Conservation (phyloP, 2,113 vertebrate species). For the Hippoglossus stenolepis region DNA sequence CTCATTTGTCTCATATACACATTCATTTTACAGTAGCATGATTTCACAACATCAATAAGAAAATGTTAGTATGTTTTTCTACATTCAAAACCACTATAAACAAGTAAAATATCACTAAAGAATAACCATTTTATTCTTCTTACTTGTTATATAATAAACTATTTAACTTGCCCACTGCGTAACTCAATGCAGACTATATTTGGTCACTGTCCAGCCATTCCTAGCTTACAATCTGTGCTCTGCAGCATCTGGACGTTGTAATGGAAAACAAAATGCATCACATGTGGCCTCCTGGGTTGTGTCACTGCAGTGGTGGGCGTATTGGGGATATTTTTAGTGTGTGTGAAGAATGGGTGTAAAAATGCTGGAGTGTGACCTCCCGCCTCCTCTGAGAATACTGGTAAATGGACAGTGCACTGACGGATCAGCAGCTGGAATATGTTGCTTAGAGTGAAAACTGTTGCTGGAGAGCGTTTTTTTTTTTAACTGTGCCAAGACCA, state of each 20-base stretch:
- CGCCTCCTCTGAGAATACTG: slow-evolving; percentile 41
- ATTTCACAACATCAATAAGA: slow-evolving; percentile 19
- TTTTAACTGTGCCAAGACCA: not conserved
- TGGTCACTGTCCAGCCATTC: slow-evolving; percentile 27
- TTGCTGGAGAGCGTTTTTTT: not conserved
- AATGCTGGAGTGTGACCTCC: slow-evolving; percentile 40
- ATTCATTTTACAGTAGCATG: slow-evolving; percentile 34
- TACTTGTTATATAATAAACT: not conserved
- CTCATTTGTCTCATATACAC: slow-evolving; percentile 13
- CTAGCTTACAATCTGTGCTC: slow-evolving; percentile 12
- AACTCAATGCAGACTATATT: not conserved
- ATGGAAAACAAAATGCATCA: slow-evolving; percentile 47
- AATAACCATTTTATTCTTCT: not conserved
- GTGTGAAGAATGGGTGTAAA: slow-evolving; percentile 58
- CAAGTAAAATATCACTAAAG: not conserved
- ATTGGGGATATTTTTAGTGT: slow-evolving; percentile 57
- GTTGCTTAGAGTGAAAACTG: not conserved
- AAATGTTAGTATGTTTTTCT: not conserved
- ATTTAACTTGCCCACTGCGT: not conserved
- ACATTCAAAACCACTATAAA: not conserved
- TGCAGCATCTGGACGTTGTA: slow-evolving; percentile 32
- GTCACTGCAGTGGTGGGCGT: slow-evolving; percentile 32
- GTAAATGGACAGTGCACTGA: not conserved
- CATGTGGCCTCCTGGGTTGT: slow-evolving; percentile 29
- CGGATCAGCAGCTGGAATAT: not conserved